Conservation (phyloP, 2,113 vertebrate genomes). For the Eidolon helvum region DNA sequence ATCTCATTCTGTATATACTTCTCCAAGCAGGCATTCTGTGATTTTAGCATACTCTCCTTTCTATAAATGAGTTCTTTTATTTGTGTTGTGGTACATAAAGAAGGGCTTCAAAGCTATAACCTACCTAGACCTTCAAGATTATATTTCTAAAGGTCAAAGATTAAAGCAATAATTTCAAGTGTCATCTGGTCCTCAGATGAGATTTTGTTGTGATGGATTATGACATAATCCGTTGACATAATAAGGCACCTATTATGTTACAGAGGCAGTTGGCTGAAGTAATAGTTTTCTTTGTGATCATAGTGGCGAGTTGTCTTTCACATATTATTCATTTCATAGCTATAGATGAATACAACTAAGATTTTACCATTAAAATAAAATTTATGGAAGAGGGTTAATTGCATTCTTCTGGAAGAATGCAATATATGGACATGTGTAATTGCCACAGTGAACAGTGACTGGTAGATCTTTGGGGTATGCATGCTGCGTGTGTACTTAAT, state of each 20-base stretch:
- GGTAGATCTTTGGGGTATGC: not conserved
- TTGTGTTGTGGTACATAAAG: not conserved
- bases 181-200: constrained; percentile 22
- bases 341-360: not conserved
- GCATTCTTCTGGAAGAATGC: not conserved
- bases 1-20: not conserved
- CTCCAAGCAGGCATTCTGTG: not conserved
- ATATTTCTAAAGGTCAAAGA: constrained; percentile 57
- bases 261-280: constrained; percentile 37
- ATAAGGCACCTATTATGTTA: constrained; percentile 50
- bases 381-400: not conserved
- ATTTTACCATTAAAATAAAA: constrained; percentile 39
- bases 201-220: not conserved
- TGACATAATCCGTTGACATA: constrained; percentile 14
- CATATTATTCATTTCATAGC: not conserved
- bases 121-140: constrained; percentile 14
- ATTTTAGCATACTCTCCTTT: not conserved
- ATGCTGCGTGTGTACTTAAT: not conserved
- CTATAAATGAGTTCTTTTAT: not conserved
- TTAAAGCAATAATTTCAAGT: constrained; percentile 35
- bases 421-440: not conserved
- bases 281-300: constrained; percentile 31
- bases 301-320: not conserved
- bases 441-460: not conserved
- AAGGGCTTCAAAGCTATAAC: constrained; percentile 10